Evolutionary conservation across 2,888 invertebrate species (phyloP), one percentile per base, ranked within the genome.

Genomic region (Hydrotaea cyrtoneurina): DNA sequence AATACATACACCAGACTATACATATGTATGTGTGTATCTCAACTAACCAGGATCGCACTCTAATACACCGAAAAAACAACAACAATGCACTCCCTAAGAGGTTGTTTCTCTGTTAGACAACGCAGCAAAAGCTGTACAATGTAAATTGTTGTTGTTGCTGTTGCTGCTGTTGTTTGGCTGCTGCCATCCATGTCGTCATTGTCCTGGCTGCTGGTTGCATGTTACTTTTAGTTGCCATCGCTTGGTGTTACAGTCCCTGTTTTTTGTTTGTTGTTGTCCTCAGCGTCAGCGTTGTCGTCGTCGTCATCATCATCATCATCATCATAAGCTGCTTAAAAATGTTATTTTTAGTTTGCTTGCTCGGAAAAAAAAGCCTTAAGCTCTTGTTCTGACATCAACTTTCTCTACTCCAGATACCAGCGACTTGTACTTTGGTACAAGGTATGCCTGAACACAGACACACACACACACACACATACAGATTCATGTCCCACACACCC

Each of bases 321-420:
- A 73, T 79, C 78, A 77, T 86, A 86, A 86, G 86, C 86, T 81
- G 85, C 86, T 86, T 86, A 83, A 86, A 86, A 86, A 86, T 86
- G 85, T 86, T 86, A 85, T 86, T 83, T 85, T 85, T 82, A 85
- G 85, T 85, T 85, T 82, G 71, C 77, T 86, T 80, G 85, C 84
- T 84, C 73, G 82, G 36, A 62, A 62, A 31, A 64, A 69, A 86
- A 86, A 78, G 86, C 83, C 86, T 86, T 86, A 86, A 86, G 86
- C 86, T 86, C 81, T 86, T 85, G 86, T 83, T 84, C 79, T 86
- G 86, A 86, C 86, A 86, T 80, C 80, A 83, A 82, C 79, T 82
- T 79, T 82, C 82, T 82, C 78, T 80, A 79, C 81, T 81, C 15
- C 76, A 79, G 62, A 46, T 59, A 59, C 59, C 13, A 57, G 36